These are phyloP conservation scores for Lacerta viridis DNA, from an alignment of 2,797 vertebrate genomes.

Conservation along the genomic window DNA sequence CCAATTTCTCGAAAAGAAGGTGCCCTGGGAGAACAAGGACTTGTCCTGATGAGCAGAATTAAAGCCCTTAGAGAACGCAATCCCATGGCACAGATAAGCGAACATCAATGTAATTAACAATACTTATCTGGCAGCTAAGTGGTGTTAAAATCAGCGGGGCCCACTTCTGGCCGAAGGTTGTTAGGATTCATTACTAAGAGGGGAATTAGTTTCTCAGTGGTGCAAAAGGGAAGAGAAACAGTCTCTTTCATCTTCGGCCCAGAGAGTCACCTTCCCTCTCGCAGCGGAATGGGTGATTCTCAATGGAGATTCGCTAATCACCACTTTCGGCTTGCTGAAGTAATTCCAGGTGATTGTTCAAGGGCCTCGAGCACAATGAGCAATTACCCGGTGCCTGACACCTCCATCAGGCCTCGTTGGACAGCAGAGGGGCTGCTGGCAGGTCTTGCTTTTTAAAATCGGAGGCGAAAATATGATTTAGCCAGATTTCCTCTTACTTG, in stretches of 20 bases:
- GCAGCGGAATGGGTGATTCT: not conserved
- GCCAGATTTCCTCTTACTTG: not conserved
- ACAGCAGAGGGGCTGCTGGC: not conserved
- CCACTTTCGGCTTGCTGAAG: not conserved
- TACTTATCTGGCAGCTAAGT: too few species aligned
- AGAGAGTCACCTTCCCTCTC: constrained; percentile 37
- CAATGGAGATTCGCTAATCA: not conserved
- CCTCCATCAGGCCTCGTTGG: not conserved
- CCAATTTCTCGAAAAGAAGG: too few species aligned
- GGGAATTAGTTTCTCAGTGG: not conserved
- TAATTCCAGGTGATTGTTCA: not conserved
- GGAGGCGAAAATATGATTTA: not conserved
- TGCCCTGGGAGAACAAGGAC: too few species aligned
- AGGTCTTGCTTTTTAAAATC: not conserved
- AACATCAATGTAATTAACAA: not conserved
- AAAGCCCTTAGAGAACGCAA: not conserved
- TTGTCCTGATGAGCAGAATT: not conserved
- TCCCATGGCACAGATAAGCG: not conserved
- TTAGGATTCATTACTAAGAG: not conserved
- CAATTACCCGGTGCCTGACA: not conserved
- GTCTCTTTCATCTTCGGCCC: not conserved
- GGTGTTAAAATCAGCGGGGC: not conserved
- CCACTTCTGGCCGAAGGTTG: not conserved
- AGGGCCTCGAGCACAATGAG: not conserved
- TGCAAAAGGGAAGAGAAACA: too few species aligned